phyloP scores from a whole-genome alignment of 2,797 vertebrate genomes.

The Characodon lateralis region DNA sequence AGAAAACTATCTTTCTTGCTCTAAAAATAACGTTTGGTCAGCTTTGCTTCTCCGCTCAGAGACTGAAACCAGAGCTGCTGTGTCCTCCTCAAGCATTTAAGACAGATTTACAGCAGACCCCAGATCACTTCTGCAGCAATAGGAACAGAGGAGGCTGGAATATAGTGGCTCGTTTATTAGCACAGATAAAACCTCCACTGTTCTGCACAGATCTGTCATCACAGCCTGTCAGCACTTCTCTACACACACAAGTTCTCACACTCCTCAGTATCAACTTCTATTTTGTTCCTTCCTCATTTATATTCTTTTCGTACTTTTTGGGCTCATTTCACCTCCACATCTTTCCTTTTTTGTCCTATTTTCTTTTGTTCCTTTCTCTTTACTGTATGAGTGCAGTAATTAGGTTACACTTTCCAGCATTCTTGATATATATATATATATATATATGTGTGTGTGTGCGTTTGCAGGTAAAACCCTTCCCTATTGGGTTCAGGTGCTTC shows the following conservation, averaged over 20 bases:
- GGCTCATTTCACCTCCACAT: neutral
- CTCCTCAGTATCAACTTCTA: slow-evolving; percentile 26
- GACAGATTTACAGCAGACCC: slow-evolving; percentile 28
- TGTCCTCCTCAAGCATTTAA: slow-evolving; percentile 40
- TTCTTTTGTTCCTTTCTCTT: neutral
- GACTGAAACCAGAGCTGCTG: slow-evolving; percentile 30
- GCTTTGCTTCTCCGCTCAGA: neutral
- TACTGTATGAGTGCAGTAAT: slow-evolving; percentile 19
- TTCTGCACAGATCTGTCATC: slow-evolving; percentile 51
- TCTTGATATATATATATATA: slow-evolving; percentile 19
- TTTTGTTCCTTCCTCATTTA: slow-evolving; percentile 5
- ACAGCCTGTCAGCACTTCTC: slow-evolving; percentile 40
- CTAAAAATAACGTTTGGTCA: slow-evolving; percentile 21
- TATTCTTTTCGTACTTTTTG: neutral
- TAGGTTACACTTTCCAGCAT: slow-evolving; percentile 39
- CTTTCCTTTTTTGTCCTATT: neutral
- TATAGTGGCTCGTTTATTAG: slow-evolving; percentile 54
- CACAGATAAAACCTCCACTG: slow-evolving; percentile 61
- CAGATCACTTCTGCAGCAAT: slow-evolving; percentile 23
- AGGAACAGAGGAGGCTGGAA: neutral
- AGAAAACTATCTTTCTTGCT: neutral
- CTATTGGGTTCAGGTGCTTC: slow-evolving; percentile 47
- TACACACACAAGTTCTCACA: slow-evolving; percentile 29
- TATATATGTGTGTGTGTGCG: slow-evolving; percentile 5
- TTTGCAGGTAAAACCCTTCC: slow-evolving; percentile 28